Conservation (phyloP, 2,113 vertebrate species). For the Smithornis capensis region DNA sequence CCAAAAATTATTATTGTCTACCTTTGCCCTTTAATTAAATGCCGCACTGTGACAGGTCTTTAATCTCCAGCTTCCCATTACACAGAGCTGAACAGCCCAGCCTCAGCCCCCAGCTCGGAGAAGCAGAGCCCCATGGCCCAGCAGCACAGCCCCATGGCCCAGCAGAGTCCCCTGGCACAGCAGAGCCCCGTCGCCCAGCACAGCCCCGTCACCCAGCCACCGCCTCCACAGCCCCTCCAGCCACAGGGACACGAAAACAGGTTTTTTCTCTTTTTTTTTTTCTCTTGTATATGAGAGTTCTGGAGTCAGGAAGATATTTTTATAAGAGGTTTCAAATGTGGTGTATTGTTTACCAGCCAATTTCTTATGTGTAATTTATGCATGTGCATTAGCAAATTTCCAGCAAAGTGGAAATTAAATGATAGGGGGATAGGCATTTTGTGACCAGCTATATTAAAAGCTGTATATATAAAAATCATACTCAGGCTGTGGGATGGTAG, state of each 20-base stretch:
- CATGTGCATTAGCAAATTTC: background rate
- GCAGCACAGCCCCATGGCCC: constrained; percentile 83
- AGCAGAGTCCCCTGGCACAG: constrained; percentile 80
- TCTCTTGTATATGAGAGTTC: background rate
- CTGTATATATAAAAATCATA: background rate
- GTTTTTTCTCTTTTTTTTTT: constrained; percentile 38
- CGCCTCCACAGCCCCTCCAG: constrained; percentile 83
- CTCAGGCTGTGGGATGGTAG: background rate
- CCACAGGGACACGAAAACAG: constrained; percentile 91
- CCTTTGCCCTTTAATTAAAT: constrained; percentile 22
- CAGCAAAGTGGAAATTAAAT: background rate
- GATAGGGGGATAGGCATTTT: background rate
- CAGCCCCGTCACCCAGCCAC: constrained; percentile 72
- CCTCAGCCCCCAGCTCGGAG: constrained; percentile 90
- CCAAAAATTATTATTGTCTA: background rate
- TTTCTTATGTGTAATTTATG: background rate
- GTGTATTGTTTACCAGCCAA: background rate
- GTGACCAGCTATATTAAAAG: background rate
- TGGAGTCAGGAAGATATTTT: background rate
- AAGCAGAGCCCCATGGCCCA: constrained; percentile 94
- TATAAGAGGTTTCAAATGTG: background rate
- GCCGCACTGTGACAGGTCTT: background rate
- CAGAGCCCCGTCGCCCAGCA: constrained; percentile 77
- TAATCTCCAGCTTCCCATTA: constrained; percentile 9
- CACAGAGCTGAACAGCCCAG: constrained; percentile 88